Base-by-base conservation (phyloP, 2,113 vertebrate genomes). In the Aspiorhynchus laticeps region DNA sequence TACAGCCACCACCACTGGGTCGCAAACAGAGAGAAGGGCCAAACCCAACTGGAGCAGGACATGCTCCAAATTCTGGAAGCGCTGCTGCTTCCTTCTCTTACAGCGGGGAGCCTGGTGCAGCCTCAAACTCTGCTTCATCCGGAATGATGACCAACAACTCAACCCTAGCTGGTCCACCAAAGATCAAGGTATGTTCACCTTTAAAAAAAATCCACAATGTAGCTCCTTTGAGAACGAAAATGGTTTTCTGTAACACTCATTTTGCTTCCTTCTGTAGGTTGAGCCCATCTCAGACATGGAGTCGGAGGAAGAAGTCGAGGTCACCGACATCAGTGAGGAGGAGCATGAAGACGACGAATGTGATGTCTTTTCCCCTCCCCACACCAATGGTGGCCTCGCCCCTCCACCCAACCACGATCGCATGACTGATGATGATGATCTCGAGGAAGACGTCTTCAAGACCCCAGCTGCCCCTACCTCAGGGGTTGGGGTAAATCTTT, bases 371-470 rank as follows among this genome's bases (percentile, higher is more conserved):
- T 84, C 85, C 8, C 87, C 87, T 71, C 85, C 87, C 0, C 79
- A 88, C 4, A 61, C 80, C 28, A 87, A 87, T 9, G 80, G 84
- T 61, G 80, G 79, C 85, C 12, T 38, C 77, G 88, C 51, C 26
- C 61, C 78, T 15, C 87, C 67, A 3, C 63, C 81, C 0, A 48
- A 51, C 65, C 53, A 92, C 0, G 88, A 92, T 0, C 88, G 89
- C 12, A 46, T 82, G 41, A 19, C 67, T 2, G 86, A 85, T 15
- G 88, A 89, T 4, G 96, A 97, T 0, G 96, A 97, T 0, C 93
- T 95, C 0, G 96, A 97, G 0, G 97, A 96, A 74, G 97, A 97
- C 14, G 96, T 97, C 77, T 97, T 98, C 92, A 98, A 98, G 93
- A 95, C 97, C 0, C 97, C 97, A 0, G 95, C 95, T 0, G 95